These are phyloP conservation scores for Leucoraja erinaceus DNA, from an alignment of 2,113 vertebrate genomes.

Conservation along the genomic window DNA sequence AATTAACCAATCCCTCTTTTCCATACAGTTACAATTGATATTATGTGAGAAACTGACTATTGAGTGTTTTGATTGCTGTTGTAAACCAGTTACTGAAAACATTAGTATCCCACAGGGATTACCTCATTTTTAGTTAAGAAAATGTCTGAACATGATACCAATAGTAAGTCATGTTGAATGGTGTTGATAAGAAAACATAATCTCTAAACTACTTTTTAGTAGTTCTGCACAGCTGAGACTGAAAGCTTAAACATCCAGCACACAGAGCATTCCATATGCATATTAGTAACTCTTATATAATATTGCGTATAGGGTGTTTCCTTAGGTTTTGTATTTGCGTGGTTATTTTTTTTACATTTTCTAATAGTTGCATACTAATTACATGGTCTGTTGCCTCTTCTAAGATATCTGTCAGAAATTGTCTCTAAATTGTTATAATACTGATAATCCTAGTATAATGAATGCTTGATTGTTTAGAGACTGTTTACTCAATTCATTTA, in stretches of 20 bases:
- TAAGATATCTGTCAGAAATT: background rate
- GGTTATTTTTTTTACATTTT: background rate
- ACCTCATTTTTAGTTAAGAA: background rate
- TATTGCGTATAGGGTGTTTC: no score
- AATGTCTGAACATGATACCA: background rate
- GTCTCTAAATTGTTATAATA: background rate
- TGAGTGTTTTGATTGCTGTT: background rate
- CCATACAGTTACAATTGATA: background rate
- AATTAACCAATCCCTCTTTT: no score
- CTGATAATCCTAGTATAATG: no score
- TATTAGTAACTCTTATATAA: background rate
- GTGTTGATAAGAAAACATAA: background rate
- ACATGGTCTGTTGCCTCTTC: background rate
- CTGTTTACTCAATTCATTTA: background rate
- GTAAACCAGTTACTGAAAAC: background rate
- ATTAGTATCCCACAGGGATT: background rate
- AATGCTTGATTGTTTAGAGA: background rate
- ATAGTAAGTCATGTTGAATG: background rate
- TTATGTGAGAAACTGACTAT: background rate
- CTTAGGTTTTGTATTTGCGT: background rate
- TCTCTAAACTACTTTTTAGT: background rate
- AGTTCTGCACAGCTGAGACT: background rate
- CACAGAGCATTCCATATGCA: background rate
- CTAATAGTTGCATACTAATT: background rate
- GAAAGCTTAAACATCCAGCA: background rate